Evolutionary conservation across 2,797 vertebrate species (phyloP).

Genomic region (Aeoliscus strigatus): DNA sequence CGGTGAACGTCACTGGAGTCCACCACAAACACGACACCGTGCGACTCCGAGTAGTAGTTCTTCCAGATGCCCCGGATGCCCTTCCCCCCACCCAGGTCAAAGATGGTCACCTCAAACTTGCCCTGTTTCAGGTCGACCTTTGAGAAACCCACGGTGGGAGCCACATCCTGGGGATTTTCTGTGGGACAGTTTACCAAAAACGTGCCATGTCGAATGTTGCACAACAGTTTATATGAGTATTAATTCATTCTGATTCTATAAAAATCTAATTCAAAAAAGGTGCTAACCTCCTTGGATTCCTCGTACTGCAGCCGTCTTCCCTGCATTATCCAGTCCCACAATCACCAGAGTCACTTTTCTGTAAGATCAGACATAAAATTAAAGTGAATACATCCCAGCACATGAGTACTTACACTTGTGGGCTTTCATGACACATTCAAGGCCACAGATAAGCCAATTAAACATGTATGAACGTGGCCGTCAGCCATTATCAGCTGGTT

Average conservation of each 20-base stretch:
- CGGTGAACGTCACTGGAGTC: conserved; percentile 80
- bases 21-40: conserved; percentile 84
- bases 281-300: conserved; percentile 80
- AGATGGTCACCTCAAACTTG: conserved; percentile 83
- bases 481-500: conserved; percentile 12
- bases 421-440: conserved; percentile 24
- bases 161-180: conserved; percentile 75
- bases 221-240: no score
- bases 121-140: conserved; percentile 81
- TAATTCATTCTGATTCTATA: no score
- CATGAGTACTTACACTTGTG: no score
- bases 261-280: no score
- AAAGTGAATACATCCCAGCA: conserved; percentile 1
- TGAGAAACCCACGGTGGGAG: conserved; percentile 75
- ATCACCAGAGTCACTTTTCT: conserved; percentile 84
- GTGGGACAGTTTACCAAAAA: not conserved
- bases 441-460: conserved; percentile 32
- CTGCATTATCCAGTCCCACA: conserved; percentile 83
- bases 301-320: conserved; percentile 80
- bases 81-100: conserved; percentile 80
- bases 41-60: conserved; percentile 80
- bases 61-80: conserved; percentile 79
- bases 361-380: conserved; percentile 15
- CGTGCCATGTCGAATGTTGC: no score
- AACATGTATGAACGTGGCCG: conserved; percentile 26